These are phyloP conservation scores for Oegoconia quadripuncta DNA, from an alignment of 2,888 invertebrate genomes.

Conservation along the genomic window DNA sequence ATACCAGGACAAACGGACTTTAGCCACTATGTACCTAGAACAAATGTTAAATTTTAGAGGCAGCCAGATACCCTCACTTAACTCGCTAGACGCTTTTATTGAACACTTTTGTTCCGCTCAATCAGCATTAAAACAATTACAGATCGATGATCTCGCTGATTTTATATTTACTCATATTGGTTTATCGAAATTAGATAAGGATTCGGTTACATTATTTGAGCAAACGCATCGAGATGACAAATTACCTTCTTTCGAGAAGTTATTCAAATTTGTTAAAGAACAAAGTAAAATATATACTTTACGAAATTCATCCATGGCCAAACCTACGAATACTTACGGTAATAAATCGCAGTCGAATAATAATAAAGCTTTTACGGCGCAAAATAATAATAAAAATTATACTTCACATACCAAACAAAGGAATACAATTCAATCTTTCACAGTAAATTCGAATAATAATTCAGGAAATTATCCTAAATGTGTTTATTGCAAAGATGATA, in stretches of 20 bases:
- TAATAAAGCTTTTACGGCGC: too few relatives aligned
- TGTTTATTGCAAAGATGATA: background rate
- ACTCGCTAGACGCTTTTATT: background rate
- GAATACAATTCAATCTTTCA: background rate
- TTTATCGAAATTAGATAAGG: background rate
- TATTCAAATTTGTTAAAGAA: background rate
- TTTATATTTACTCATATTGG: constrained; percentile 2
- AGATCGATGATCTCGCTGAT: constrained; percentile 4
- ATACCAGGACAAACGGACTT: background rate
- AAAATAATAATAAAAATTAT: too few relatives aligned
- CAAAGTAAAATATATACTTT: background rate
- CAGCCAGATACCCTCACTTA: too few relatives aligned
- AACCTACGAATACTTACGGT: too few relatives aligned
- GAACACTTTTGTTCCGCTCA: background rate
- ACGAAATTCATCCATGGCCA: too few relatives aligned
- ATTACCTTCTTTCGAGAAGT: background rate
- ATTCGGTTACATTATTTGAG: background rate
- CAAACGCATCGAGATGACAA: background rate
- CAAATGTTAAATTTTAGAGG: too few relatives aligned
- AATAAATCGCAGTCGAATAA: too few relatives aligned
- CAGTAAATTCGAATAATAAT: background rate
- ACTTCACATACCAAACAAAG: background rate
- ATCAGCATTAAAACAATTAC: constrained; percentile 2
- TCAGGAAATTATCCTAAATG: background rate
- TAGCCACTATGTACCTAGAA: background rate